These are phyloP conservation scores for Lichenostomus cassidix DNA, from an alignment of 2,113 vertebrate species.

Conservation along the genomic window DNA sequence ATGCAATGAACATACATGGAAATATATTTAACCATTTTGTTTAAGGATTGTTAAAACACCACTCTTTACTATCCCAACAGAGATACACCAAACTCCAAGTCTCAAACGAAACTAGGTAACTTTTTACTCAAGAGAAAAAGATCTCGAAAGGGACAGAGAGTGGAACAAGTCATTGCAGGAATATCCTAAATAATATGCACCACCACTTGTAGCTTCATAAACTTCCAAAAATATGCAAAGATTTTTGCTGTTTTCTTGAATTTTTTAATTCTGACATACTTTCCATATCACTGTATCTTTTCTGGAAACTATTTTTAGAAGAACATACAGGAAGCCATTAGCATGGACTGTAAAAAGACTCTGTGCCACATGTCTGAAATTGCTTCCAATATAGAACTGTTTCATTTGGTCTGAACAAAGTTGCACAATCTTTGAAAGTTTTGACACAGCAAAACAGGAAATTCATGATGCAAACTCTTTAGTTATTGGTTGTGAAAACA, in stretches of 20 bases:
- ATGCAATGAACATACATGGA: not conserved
- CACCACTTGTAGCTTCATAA: not conserved
- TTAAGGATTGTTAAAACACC: not conserved
- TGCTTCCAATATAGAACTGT: constrained; percentile 21
- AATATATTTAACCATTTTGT: not conserved
- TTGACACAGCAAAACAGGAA: constrained; percentile 76
- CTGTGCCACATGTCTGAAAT: not conserved
- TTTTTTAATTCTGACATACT: not conserved
- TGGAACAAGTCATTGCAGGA: not conserved
- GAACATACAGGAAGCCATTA: not conserved
- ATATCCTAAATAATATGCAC: not conserved
- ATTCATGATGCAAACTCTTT: constrained; percentile 52
- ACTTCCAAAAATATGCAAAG: not conserved
- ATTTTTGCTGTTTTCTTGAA: not conserved
- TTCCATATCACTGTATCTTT: not conserved
- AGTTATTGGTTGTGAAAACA: not conserved
- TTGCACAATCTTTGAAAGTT: constrained; percentile 75
- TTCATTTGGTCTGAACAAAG: constrained; percentile 40
- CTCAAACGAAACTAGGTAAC: not conserved
- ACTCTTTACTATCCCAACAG: not conserved
- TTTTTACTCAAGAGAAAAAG: not conserved
- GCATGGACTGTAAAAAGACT: not conserved
- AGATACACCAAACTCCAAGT: not conserved
- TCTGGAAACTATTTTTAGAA: not conserved
- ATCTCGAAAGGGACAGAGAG: not conserved